Base-by-base conservation (phyloP, 2,888 invertebrate genomes). In the Brachyopa scutellaris region DNA sequence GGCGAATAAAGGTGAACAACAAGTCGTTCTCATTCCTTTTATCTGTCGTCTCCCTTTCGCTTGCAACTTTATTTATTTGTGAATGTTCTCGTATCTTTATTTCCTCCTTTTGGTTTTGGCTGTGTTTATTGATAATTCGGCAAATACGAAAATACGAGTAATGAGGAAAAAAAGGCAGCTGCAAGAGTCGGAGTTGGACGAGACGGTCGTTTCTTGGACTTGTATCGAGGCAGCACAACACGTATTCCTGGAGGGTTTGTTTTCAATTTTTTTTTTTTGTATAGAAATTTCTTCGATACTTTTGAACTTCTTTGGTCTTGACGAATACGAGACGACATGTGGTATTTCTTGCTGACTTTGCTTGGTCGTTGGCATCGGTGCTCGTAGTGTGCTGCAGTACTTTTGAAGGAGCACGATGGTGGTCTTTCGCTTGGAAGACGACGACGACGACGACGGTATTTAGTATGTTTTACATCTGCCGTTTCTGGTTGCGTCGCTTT, bases 321-420 rank as follows among this genome's bases (percentile, higher is more conserved):
- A 80, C 62, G 62, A 38, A 80, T 64, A 45, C 62, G 51, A 80
- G 57, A 70, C 76, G 76, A 70, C 80, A 80, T 80, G 80, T 76
- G 80, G n/a, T n/a, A n/a, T n/a, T n/a, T n/a, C n/a, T n/a, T n/a
- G n/a, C n/a, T n/a, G n/a, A n/a, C n/a, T n/a, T n/a, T n/a, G n/a
- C n/a, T n/a, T n/a, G n/a, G n/a, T n/a, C n/a, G n/a, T n/a, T n/a
- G n/a, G n/a, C n/a, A n/a, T n/a, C n/a, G n/a, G n/a, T n/a, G n/a
- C n/a, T n/a, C n/a, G n/a, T n/a, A n/a, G n/a, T n/a, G n/a, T n/a
- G n/a, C n/a, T n/a, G n/a, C n/a, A n/a, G n/a, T n/a, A n/a, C n/a
- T n/a, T n/a, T n/a, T n/a, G n/a, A n/a, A n/a, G n/a, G n/a, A n/a
- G n/a, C n/a, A n/a, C 33, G 49, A 53, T 45, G 15, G 40, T 62